phyloP scores from a whole-genome alignment of 2,113 vertebrate genomes.

The Puntigrus tetrazona region DNA sequence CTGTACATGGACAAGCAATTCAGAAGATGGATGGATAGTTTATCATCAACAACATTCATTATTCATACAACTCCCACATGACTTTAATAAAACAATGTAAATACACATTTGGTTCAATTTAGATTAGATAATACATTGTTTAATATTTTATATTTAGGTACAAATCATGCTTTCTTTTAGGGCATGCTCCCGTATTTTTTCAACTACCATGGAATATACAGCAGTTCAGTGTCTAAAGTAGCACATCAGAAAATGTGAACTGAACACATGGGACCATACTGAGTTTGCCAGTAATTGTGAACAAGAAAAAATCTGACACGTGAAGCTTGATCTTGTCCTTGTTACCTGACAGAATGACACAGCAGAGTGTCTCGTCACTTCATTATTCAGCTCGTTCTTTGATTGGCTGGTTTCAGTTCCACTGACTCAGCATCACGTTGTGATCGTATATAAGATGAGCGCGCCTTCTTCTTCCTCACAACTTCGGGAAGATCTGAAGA shows the following conservation, averaged over 20 bases:
- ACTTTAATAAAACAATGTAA: background rate
- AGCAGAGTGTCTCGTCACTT: background rate
- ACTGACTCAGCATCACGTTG: background rate
- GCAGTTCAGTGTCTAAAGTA: too few relatives aligned
- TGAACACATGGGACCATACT: too few relatives aligned
- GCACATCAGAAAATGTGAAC: too few relatives aligned
- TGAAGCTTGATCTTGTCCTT: background rate
- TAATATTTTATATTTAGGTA: background rate
- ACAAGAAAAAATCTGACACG: background rate
- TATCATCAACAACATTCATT: too few relatives aligned
- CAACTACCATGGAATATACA: too few relatives aligned
- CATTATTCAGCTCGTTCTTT: background rate
- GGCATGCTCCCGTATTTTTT: too few relatives aligned
- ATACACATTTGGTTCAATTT: background rate
- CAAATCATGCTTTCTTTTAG: background rate
- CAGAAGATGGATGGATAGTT: too few relatives aligned
- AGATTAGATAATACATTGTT: background rate
- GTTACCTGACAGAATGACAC: background rate
- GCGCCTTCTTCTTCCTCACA: background rate
- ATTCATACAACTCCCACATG: too few relatives aligned
- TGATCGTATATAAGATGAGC: slow-evolving; percentile 54
- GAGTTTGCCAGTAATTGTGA: too few relatives aligned
- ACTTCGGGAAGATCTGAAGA: background rate
- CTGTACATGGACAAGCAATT: too few relatives aligned
- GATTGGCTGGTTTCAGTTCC: background rate